phyloP scores from a whole-genome alignment of 1,140 invertebrate genomes.

The Hyles euphorbiae region DNA sequence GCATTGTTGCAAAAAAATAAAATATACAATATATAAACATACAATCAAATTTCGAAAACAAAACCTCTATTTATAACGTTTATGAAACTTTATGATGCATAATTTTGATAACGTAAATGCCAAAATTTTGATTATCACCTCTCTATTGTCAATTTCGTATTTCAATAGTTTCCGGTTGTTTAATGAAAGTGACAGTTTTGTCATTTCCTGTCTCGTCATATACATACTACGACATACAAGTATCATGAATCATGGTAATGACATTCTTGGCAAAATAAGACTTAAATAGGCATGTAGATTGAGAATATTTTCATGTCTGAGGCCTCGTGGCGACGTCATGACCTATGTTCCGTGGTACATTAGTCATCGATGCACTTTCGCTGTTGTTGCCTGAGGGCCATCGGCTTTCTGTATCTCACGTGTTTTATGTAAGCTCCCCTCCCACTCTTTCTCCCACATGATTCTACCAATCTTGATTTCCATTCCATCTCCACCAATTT shows the following conservation, averaged over 20 bases:
- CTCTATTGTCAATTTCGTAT: not conserved
- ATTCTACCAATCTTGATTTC: slow-evolving; percentile 18
- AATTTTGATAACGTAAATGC: too few species aligned
- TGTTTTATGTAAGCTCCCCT: slow-evolving; percentile 58
- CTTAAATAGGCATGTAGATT: too few species aligned
- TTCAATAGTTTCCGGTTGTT: too few species aligned
- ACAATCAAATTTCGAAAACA: too few species aligned
- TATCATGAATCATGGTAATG: not conserved
- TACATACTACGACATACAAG: not conserved
- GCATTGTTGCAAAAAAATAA: too few species aligned
- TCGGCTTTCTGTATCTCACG: slow-evolving; percentile 40
- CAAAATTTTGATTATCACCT: too few species aligned
- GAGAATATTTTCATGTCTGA: not conserved
- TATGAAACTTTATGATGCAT: too few species aligned
- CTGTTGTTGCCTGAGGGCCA: slow-evolving; percentile 42
- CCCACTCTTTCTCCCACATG: slow-evolving; percentile 22
- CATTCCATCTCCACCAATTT: slow-evolving; percentile 3
- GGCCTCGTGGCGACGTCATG: slow-evolving; percentile 12
- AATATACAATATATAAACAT: too few species aligned
- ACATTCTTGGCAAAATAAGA: too few species aligned
- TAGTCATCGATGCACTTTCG: slow-evolving; percentile 50
- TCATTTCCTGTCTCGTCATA: too few species aligned
- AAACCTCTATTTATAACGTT: too few species aligned
- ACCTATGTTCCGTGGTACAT: slow-evolving; percentile 27
- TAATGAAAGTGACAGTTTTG: too few species aligned